Evolutionary conservation across 35 echinoderm and acorn worm genomes (phyloP), one percentile per base, ranked within the genome.

Genomic region (Apostichopus japonicus): DNA sequence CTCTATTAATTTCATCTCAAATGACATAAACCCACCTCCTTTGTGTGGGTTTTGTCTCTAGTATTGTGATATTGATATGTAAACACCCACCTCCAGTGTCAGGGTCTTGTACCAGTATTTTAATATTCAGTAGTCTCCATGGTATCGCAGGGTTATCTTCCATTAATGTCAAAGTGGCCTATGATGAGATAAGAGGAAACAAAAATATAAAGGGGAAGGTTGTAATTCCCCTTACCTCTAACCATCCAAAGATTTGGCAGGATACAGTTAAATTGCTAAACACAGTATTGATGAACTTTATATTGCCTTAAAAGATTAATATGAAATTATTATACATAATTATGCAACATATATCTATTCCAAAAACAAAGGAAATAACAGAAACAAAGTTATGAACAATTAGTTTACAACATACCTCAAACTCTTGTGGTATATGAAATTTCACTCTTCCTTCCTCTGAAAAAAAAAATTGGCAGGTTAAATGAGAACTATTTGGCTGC

Each of bases 141-240:
- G 97, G 95, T 72, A 96, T 95, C 21, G 72, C 76, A 6, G 91
- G 95, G 57, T 99, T 93, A 93, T 99, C 97, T 52, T 93, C 97
- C 97, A 99, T 99, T 56, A 99, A 54, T 0, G 97, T 99, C 54
- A 99, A 86, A n/a, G 97, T 99, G 5, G 94, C 95, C 97, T 98
- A 59, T 57, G 53, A 24, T 10, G 4, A 62, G 54, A 53, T 1
- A 23, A 53, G 79, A 51, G 7, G 19, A 53, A 81, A 55, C 7
- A 61, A 61, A 10, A 11, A 61, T 61, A 61, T 44, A 44, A 4
- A 44, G 33, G 33, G 33, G 33, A 44, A 44, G 33, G 2, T 44
- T 44, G 3, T 44, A 44, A 44, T 44, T 44, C 33, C 33, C 33
- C 33, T 44, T 0, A 44, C 27, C 27, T 33, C 27, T 33, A 33